Base-by-base conservation (phyloP, 35 echinoderm and acorn worm genomes). In the Apostichopus parvimensis region DNA sequence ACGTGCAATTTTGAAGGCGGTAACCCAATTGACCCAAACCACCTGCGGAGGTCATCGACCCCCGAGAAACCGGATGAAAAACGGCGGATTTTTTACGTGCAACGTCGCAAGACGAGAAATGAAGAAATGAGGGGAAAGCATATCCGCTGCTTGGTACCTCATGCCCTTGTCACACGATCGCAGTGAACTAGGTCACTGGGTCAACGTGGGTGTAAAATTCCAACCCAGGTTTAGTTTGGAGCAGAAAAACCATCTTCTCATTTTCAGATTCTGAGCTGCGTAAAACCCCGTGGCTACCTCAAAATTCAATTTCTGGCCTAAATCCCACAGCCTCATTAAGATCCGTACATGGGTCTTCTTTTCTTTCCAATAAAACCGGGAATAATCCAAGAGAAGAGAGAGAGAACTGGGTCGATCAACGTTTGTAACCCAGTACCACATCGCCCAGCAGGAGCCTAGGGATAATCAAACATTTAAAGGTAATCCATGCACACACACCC, bases 271-370 rank as follows among this genome's bases (percentile, higher is more conserved):
- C 56, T 10, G 54, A 58, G 55, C 81, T 10, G 1, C 7, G 18
- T 84, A 0, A 58, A 45, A 57, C 81, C 81, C 81, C 57, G 55
- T 60, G 81, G 81, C 81, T 84, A 84, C 81, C 81, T 60, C 81
- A 84, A 84, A 84, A 84, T 84, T 84, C 81, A 84, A 84, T 84
- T 84, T 84, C 81, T 84, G 81, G 81, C 81, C 81, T 84, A 84
- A 84, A 84, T 84, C 81, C 81, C 53, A 84, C n/a, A 58, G 81
- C 81, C 81, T 84, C 81, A 84, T 84, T 84, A 84, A 84, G 81
- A 84, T 23, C 58, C 8, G 81, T 84, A 84, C 57, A n/a, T 20
- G 12, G 17, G 22, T 82, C 79, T 82, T 82, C 79, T 84, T 24
- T 84, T 9, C 71, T 20, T 84, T 84, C n/a, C 81, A 84, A 84